These are phyloP conservation scores for Homarus americanus DNA, from an alignment of 1,140 invertebrate genomes.

Conservation along the genomic window DNA sequence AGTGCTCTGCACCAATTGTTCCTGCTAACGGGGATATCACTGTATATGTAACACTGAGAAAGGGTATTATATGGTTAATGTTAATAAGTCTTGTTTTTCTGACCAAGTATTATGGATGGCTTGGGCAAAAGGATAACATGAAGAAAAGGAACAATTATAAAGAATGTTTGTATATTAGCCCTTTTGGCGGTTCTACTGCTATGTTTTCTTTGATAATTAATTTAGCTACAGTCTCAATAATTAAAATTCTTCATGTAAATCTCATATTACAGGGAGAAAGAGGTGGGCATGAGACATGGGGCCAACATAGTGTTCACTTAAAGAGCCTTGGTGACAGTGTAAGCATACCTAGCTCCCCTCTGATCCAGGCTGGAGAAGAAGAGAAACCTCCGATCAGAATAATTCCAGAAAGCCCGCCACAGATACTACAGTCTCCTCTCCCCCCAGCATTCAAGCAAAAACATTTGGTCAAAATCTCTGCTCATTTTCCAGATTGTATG, in stretches of 20 bases:
- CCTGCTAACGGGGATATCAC: no score
- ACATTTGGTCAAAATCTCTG: slow-evolving; percentile 54
- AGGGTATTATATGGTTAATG: no score
- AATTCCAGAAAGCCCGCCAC: slow-evolving; percentile 46
- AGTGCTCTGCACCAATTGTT: no score
- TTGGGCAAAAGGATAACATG: no score
- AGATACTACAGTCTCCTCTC: slow-evolving; percentile 36
- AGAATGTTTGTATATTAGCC: not conserved
- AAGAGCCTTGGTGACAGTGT: slow-evolving; percentile 31
- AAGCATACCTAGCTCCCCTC: slow-evolving; percentile 16
- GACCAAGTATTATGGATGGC: no score
- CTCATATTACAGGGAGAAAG: slow-evolving; percentile 38
- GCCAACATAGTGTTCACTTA: slow-evolving; percentile 55
- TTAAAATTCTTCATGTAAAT: not conserved
- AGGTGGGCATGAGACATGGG: slow-evolving; percentile 30
- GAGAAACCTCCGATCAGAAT: slow-evolving; percentile 62
- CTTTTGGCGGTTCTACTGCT: not conserved
- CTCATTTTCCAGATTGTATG: slow-evolving; percentile 39
- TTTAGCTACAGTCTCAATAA: not conserved
- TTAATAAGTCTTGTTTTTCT: no score
- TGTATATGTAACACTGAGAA: no score
- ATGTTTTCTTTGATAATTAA: not conserved
- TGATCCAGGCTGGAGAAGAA: slow-evolving; percentile 44
- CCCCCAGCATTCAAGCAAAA: slow-evolving; percentile 41
- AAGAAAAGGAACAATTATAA: not conserved